A percentile compares a stretch with the other conserved stretches of the same genome.
Conservation (phyloP, 2,113 vertebrate genomes). For the Vimba vimba region DNA sequence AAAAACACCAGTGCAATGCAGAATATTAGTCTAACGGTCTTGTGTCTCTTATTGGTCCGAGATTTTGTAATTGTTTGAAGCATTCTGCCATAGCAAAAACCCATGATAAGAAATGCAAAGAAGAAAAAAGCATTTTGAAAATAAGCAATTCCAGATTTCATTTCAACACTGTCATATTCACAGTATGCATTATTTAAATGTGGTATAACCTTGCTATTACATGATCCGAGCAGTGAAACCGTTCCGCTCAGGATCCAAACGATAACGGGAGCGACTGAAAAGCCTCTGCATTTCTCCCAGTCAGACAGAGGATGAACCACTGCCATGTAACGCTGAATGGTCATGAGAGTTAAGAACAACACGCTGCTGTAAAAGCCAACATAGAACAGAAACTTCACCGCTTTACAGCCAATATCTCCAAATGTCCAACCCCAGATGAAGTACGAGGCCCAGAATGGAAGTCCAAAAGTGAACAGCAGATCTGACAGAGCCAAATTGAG, state of each 20-base stretch:
- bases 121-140: conserved; percentile 81
- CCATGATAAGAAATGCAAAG: conserved; percentile 76
- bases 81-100: conserved; percentile 84
- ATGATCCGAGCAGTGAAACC: conserved; percentile 76
- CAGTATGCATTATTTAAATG: conserved; percentile 61
- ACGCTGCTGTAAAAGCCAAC: conserved; percentile 87
- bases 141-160: conserved; percentile 56
- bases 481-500: conserved; percentile 88
- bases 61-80: conserved; percentile 75
- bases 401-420: conserved; percentile 81
- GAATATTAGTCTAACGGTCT: conserved; percentile 85
- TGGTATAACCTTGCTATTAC: conserved; percentile 63
- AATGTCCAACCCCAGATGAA: conserved; percentile 82
- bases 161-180: conserved; percentile 58
- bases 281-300: not conserved
- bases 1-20: conserved; percentile 84
- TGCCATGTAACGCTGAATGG: conserved; percentile 80
- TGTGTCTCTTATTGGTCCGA: conserved; percentile 77
- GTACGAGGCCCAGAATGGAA: conserved; percentile 83
- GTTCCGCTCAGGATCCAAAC: conserved; percentile 79
- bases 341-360: conserved; percentile 87
- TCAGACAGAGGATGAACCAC: conserved; percentile 81
- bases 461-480: conserved; percentile 82
- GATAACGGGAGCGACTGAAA: conserved; percentile 42
- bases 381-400: conserved; percentile 80